These are phyloP conservation scores for Falco punctatus DNA, from an alignment of 2,113 vertebrate genomes.

Conservation along the genomic window DNA sequence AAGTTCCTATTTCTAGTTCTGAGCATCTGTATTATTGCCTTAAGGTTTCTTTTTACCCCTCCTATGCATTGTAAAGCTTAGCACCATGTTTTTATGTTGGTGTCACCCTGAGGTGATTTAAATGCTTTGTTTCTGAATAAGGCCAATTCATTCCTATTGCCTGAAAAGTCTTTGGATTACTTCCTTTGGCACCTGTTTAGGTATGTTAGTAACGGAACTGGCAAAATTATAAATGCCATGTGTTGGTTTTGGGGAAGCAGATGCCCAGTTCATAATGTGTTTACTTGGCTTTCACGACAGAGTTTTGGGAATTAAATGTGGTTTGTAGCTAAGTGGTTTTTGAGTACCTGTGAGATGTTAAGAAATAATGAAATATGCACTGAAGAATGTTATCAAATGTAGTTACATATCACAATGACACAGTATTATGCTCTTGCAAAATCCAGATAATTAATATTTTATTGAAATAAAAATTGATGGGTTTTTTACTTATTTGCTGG, in stretches of 20 bases:
- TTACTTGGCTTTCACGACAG: constrained; percentile 38
- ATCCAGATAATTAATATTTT: background rate
- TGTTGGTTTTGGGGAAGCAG: constrained; percentile 37
- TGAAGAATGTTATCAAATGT: background rate
- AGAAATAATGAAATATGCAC: background rate
- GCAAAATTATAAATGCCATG: constrained; percentile 39
- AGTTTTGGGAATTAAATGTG: constrained; percentile 31
- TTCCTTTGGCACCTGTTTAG: constrained; percentile 22
- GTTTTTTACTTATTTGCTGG: background rate
- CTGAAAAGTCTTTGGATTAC: constrained; percentile 11
- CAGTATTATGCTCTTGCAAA: background rate
- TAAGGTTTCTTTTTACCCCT: background rate
- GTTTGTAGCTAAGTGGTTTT: constrained; percentile 11
- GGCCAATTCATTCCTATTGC: background rate
- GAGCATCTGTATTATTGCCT: constrained; percentile 6
- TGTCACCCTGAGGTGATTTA: background rate
- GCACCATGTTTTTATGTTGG: background rate
- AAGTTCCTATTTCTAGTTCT: background rate
- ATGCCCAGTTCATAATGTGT: background rate
- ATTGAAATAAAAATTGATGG: background rate
- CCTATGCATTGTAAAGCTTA: constrained; percentile 2
- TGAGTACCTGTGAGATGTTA: background rate
- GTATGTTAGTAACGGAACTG: constrained; percentile 4
- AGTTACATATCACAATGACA: background rate
- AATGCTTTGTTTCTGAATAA: constrained; percentile 22